Evolutionary conservation across 2,113 vertebrate species (phyloP).

Genomic region (Phylloscopus whistleri): DNA sequence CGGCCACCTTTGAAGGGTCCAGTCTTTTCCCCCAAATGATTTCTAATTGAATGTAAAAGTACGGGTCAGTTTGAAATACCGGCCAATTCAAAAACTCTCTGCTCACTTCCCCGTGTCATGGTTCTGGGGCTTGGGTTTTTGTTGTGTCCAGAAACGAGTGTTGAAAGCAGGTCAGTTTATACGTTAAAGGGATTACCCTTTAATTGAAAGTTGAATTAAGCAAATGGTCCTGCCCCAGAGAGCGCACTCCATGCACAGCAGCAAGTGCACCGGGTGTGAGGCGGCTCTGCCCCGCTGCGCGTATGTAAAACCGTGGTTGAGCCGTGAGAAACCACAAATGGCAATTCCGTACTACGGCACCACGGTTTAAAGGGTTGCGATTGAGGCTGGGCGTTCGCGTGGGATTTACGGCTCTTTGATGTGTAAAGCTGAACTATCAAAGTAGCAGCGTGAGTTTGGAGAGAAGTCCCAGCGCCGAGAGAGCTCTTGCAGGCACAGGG

Average conservation of each 20-base stretch:
- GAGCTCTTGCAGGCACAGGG: not conserved
- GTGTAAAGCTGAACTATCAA: not conserved
- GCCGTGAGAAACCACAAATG: not conserved
- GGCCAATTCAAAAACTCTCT: not conserved
- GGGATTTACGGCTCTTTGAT: not conserved
- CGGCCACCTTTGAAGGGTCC: not conserved
- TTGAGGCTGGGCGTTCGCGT: not conserved
- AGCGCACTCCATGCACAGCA: not conserved
- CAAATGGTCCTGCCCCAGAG: not conserved
- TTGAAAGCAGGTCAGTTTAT: not conserved
- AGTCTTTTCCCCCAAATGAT: rapidly evolving
- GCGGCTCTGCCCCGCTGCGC: not conserved
- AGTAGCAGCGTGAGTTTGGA: not conserved
- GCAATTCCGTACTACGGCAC: not conserved
- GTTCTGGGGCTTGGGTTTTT: not conserved
- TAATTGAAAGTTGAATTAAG: not conserved
- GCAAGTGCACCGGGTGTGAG: not conserved
- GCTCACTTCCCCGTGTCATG: rapidly evolving
- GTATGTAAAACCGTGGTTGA: not conserved
- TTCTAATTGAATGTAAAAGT: not conserved
- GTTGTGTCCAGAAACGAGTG: not conserved
- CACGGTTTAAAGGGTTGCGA: not conserved
- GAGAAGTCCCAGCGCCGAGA: not conserved
- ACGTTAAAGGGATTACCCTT: not conserved
- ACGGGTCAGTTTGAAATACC: not conserved